A percentile compares a stretch with the other conserved stretches of the same genome.
These are phyloP conservation scores for Melanaphis sacchari DNA, from an alignment of 1,140 invertebrate genomes.

Conservation along the genomic window DNA sequence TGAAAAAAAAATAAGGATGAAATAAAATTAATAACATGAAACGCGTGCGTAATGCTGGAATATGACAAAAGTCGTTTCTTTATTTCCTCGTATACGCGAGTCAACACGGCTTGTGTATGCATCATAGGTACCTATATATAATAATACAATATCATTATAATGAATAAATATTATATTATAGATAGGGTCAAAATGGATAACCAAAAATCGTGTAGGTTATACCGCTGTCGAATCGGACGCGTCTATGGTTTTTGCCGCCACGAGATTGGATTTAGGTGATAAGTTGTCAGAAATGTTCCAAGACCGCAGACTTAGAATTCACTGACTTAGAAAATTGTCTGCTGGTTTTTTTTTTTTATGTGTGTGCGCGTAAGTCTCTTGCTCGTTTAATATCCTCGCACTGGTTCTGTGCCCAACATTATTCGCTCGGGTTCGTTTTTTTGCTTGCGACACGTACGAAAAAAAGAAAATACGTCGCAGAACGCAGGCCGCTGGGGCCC, in stretches of 20 bases:
- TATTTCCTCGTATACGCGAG: too few species aligned
- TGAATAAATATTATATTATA: background rate
- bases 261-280: conserved; percentile 25
- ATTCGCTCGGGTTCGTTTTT: conserved; percentile 20
- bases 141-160: too few species aligned
- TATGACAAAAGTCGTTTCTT: too few species aligned
- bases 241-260: background rate
- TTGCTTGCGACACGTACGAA: background rate
- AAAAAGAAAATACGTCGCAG: background rate
- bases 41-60: too few species aligned
- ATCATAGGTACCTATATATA: too few species aligned
- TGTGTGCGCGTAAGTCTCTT: background rate
- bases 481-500: background rate
- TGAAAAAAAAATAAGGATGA: background rate
- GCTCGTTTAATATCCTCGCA: background rate
- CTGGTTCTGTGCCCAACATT: background rate
- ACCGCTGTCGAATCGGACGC: background rate
- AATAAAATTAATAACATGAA: background rate
- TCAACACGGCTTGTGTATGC: too few species aligned
- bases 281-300: conserved; percentile 43
- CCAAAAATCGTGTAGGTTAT: background rate
- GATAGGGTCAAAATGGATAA: background rate
- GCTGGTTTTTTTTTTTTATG: conserved; percentile 6
- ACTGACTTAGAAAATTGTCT: conserved; percentile 47
- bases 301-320: conserved; percentile 34